A percentile compares a stretch with the other conserved stretches of the same genome.
Conservation (phyloP, 2,797 vertebrate species). For the Trematocara caparti region DNA sequence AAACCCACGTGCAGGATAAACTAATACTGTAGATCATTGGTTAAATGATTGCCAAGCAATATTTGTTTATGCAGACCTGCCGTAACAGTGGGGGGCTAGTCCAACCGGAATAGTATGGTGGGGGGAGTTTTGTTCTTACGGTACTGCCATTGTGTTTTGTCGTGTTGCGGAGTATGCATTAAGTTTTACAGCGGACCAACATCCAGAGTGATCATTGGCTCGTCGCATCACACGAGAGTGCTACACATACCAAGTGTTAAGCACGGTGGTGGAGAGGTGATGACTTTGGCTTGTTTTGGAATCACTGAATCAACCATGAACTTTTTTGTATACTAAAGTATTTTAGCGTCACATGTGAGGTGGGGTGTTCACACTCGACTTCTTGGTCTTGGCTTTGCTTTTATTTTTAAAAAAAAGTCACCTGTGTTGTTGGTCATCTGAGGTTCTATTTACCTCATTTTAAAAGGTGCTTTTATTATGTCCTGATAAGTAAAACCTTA, state of each 20-base stretch:
- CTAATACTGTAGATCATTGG: not conserved
- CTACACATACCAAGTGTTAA: accelerated
- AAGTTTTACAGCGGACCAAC: not conserved
- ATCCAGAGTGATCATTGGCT: not conserved
- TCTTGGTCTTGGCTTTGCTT: not conserved
- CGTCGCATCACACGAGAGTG: accelerated
- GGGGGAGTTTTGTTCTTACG: not conserved
- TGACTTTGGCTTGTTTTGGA: not conserved
- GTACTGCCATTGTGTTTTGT: not conserved
- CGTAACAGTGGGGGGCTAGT: accelerated
- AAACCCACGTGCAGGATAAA: not conserved
- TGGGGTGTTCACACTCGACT: not conserved
- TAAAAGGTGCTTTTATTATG: not conserved
- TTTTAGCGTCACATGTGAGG: not conserved
- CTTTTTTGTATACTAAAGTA: not conserved
- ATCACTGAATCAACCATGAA: not conserved
- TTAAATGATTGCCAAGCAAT: not conserved
- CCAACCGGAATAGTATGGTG: not conserved
- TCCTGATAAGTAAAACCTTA: not conserved
- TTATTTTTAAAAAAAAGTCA: no score
- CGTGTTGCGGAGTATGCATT: not conserved
- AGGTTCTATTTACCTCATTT: not conserved
- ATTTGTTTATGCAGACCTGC: not conserved
- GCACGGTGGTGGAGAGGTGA: accelerated
- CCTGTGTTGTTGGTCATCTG: not conserved